Base-by-base conservation (phyloP, 2,113 vertebrate species). In the Sisor rabdophorus region DNA sequence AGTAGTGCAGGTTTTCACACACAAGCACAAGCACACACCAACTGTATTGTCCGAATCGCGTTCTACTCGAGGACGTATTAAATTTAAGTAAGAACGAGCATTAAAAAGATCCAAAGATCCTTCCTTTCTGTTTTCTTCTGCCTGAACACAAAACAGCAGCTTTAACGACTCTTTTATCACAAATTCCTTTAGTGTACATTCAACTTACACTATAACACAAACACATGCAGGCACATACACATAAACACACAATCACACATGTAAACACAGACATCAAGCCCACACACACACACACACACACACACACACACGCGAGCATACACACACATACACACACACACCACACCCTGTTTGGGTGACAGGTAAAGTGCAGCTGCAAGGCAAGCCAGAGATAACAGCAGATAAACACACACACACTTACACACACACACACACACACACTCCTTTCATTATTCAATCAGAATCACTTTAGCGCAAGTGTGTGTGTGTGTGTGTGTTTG, bases 181-280 rank as follows among this genome's bases (percentile, higher is more conserved):
- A 65, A 87, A 89, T 91, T 89, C 89, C 89, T 84, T 73, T 79
- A 85, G 84, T 86, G 79, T 53, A n/a, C 74, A 40, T 86, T 53
- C 84, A 64, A 77, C 30, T n/a, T 44, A 47, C n/a, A 74, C 40
- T 60, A 17, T 40, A 65, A 70, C 48, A 15, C 54, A 36, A 48
- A 56, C 54, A 58, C 6, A 28, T 20, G 61, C 36, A 60, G 61
- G 53, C 75, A 12, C n/a, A 63, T 67, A 47, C 56, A 24, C 36
- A 44, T n/a, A 54, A 71, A 58, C 61, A 65, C 76, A 71, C 56
- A 75, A 65, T 76, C 53, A 13, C 67, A 67, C 47, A 73, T 47
- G 68, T 32, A 53, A 13, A 63, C 73, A 78, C 70, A 78, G 32
- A 36, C 2, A 36, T 36, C 6, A 36, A 36, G 32, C 32, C 44